These are phyloP conservation scores for Sesia apiformis DNA, from an alignment of 2,888 invertebrate species.

Conservation along the genomic window DNA sequence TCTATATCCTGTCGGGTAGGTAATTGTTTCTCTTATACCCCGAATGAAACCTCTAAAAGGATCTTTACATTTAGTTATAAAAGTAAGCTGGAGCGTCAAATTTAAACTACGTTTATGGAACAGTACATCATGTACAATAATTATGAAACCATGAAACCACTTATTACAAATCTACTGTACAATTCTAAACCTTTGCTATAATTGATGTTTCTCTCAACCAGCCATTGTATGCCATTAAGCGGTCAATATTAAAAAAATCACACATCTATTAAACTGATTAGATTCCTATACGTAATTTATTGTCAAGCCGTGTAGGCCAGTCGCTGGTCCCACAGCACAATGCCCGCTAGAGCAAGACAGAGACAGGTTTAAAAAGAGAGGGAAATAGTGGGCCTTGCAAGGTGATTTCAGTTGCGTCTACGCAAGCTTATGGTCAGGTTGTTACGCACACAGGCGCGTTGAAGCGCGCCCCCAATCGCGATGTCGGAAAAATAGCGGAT, in stretches of 20 bases:
- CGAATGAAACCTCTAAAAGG: background rate
- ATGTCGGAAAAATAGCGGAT: constrained; percentile 38
- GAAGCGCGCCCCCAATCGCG: constrained; percentile 32
- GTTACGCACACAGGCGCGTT: constrained; percentile 51
- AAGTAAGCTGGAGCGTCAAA: no score
- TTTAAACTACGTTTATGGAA: no score
- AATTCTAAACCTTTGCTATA: constrained; percentile 5
- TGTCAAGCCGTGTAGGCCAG: constrained; percentile 50
- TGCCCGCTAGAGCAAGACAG: constrained; percentile 61
- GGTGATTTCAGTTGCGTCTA: constrained; percentile 73
- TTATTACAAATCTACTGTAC: constrained; percentile 6
- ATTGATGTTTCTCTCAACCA: constrained; percentile 14
- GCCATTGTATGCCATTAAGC: constrained; percentile 32
- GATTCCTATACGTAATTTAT: constrained; percentile 73
- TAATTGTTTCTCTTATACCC: background rate
- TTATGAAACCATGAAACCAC: constrained; percentile 8
- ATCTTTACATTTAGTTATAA: no score
- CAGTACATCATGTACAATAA: background rate
- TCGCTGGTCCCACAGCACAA: constrained; percentile 43
- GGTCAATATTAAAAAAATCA: constrained; percentile 48
- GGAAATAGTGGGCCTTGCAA: constrained; percentile 70
- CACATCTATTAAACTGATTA: constrained; percentile 71
- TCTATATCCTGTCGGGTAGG: no score
- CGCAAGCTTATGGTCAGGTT: constrained; percentile 67
- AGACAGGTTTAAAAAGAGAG: constrained; percentile 48